phyloP scores from a whole-genome alignment of 2,113 vertebrate species.

The Plecotus auritus region DNA sequence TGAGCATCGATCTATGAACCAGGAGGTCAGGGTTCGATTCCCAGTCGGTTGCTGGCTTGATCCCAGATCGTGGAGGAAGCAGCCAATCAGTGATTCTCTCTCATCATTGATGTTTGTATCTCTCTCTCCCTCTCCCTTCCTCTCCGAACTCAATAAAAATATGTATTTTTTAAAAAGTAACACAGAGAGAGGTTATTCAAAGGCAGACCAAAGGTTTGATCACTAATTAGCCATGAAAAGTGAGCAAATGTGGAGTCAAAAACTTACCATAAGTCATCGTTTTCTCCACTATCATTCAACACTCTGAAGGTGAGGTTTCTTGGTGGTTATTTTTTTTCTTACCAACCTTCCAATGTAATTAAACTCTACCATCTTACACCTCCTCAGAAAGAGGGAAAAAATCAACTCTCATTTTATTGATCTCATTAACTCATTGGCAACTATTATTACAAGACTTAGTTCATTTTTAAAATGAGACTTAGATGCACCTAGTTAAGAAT shows the following conservation, averaged over 20 bases:
- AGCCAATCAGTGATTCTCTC: too few relatives aligned
- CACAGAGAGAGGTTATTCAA: neutral
- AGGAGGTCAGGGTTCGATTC: too few relatives aligned
- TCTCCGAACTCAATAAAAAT: too few relatives aligned
- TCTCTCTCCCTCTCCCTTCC: too few relatives aligned
- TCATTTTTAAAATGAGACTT: slow-evolving; percentile 45
- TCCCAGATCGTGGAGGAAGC: too few relatives aligned
- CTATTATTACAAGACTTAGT: slow-evolving; percentile 30
- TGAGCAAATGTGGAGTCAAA: neutral
- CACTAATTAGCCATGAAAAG: neutral
- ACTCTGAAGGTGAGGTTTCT: neutral
- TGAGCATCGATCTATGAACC: too few relatives aligned
- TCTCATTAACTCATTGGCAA: slow-evolving; percentile 42
- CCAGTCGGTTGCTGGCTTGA: too few relatives aligned
- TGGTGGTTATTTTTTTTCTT: neutral
- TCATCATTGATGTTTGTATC: too few relatives aligned
- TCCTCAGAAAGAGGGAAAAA: neutral
- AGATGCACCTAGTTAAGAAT: slow-evolving; percentile 35
- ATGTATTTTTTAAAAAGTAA: too few relatives aligned
- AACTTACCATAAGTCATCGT: neutral
- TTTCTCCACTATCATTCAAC: neutral
- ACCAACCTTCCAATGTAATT: neutral
- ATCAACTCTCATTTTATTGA: neutral
- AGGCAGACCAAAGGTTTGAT: neutral
- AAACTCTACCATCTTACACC: neutral